Percentiles rank a stretch among this genome's conserved stretches.
phyloP scores from a whole-genome alignment of 1,140 invertebrate species.

The Pygmarrhopalites habei region DNA sequence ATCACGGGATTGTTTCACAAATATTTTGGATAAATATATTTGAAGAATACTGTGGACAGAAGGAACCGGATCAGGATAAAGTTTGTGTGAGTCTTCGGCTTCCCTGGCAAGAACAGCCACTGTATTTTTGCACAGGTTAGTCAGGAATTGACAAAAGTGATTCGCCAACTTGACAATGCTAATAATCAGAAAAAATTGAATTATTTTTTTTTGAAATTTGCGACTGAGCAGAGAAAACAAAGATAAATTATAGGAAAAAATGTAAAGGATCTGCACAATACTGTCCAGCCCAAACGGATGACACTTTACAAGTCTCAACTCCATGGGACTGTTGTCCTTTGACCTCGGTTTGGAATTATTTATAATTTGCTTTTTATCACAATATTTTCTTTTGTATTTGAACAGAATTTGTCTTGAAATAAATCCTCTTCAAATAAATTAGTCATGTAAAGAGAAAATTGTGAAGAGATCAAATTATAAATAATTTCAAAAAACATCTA shows the following conservation, averaged over 20 bases:
- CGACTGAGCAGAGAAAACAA: constrained; percentile 26
- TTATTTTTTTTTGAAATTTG: neutral
- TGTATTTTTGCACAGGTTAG: constrained; percentile 36
- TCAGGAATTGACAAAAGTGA: neutral
- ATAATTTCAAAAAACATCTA: too few relatives aligned
- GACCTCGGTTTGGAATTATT: too few relatives aligned
- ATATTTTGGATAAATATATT: too few relatives aligned
- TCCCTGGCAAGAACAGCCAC: constrained; percentile 34
- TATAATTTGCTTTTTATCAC: too few relatives aligned
- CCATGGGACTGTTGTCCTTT: constrained; percentile 38
- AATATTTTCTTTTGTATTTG: too few relatives aligned
- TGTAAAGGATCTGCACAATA: constrained; percentile 6
- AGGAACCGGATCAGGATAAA: constrained; percentile 24
- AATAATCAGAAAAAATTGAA: neutral
- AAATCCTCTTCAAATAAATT: too few relatives aligned
- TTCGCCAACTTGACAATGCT: neutral
- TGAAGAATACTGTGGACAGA: constrained; percentile 25
- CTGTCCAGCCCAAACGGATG: neutral
- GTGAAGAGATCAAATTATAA: too few relatives aligned
- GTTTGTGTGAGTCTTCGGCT: constrained; percentile 29
- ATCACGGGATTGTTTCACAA: too few relatives aligned
- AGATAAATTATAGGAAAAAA: constrained; percentile 22
- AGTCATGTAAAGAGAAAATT: too few relatives aligned
- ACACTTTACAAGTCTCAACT: constrained; percentile 26
- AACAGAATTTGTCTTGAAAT: neutral